A percentile compares a stretch with the other conserved stretches of the same genome.
These are phyloP conservation scores for Cyprinodon tularosa DNA, from an alignment of 2,113 vertebrate species.

Conservation along the genomic window DNA sequence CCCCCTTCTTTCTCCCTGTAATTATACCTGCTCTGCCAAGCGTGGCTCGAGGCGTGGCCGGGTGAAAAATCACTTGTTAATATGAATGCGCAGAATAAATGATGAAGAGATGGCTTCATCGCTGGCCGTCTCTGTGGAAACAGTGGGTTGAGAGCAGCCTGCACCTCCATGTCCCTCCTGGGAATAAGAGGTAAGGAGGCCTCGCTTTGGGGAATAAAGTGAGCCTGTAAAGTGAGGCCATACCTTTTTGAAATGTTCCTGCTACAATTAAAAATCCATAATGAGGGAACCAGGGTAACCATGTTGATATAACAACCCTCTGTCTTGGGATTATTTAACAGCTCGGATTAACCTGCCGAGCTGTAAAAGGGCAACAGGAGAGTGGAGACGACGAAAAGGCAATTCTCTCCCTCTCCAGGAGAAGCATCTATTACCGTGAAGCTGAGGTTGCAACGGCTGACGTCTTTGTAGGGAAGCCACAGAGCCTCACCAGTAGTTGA, in stretches of 20 bases:
- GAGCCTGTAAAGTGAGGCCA: constrained; percentile 32
- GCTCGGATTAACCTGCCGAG: constrained; percentile 16
- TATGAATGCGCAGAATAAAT: constrained; percentile 75
- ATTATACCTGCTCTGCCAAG: constrained; percentile 78
- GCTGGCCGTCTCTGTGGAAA: constrained; percentile 84
- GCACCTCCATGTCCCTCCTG: constrained; percentile 60
- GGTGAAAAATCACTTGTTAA: constrained; percentile 70
- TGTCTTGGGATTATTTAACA: constrained; percentile 8
- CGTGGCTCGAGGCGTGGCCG: constrained; percentile 66
- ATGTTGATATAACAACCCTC: not conserved
- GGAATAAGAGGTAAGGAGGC: constrained; percentile 49
- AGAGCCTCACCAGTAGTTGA: constrained; percentile 33
- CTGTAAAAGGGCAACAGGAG: not conserved
- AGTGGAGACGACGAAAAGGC: not conserved
- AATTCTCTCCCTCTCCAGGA: not conserved
- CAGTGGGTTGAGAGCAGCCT: constrained; percentile 71
- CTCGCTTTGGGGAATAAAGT: constrained; percentile 44
- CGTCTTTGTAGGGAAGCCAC: constrained; percentile 29
- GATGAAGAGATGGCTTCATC: constrained; percentile 68
- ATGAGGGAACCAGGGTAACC: constrained; percentile 10
- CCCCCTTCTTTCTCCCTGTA: constrained; percentile 61
- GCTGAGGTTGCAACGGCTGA: constrained; percentile 32
- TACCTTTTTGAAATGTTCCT: constrained; percentile 48
- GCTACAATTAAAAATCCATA: constrained; percentile 40
- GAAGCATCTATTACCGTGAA: constrained; percentile 25